A percentile compares a stretch with the other conserved stretches of the same genome.
Evolutionary conservation across 1,140 invertebrate species (phyloP).

Genomic region (Elysia chlorotica): DNA sequence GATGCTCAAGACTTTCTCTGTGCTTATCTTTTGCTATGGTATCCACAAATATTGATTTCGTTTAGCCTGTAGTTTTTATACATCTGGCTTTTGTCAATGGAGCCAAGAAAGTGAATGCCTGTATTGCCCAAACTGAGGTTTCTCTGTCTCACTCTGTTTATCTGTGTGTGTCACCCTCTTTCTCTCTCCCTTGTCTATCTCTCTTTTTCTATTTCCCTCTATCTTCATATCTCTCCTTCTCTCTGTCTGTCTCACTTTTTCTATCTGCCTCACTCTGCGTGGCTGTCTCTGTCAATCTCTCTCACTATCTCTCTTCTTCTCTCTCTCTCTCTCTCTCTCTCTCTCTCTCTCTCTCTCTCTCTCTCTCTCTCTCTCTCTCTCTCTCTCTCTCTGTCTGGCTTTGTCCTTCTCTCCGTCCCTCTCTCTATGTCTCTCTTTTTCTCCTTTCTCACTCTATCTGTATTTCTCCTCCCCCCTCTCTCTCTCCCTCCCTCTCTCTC

Average conservation of each 20-base stretch:
- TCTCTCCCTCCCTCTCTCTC: too few relatives aligned
- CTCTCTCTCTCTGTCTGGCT: not conserved
- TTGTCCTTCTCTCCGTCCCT: not conserved
- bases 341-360: not conserved
- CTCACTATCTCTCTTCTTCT: not conserved
- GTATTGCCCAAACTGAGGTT: not conserved
- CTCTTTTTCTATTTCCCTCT: constrained; percentile 17
- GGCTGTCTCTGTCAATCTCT: constrained; percentile 1
- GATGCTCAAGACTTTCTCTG: not conserved
- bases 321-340: constrained; percentile 4
- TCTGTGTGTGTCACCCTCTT: not conserved
- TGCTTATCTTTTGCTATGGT: not conserved
- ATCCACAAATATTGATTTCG: too few relatives aligned
- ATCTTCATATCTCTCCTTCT: not conserved
- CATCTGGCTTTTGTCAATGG: not conserved
- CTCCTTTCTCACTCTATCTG: not conserved
- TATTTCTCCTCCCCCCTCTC: not conserved
- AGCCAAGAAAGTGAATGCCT: not conserved
- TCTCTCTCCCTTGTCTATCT: not conserved
- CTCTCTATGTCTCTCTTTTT: not conserved
- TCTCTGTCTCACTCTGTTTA: not conserved
- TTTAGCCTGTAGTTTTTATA: not conserved
- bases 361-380: constrained; percentile 1
- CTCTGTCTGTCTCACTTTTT: not conserved
- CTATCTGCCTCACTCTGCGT: not conserved